Conservation (phyloP, 2,113 vertebrate species). For the Silurus glanis region DNA sequence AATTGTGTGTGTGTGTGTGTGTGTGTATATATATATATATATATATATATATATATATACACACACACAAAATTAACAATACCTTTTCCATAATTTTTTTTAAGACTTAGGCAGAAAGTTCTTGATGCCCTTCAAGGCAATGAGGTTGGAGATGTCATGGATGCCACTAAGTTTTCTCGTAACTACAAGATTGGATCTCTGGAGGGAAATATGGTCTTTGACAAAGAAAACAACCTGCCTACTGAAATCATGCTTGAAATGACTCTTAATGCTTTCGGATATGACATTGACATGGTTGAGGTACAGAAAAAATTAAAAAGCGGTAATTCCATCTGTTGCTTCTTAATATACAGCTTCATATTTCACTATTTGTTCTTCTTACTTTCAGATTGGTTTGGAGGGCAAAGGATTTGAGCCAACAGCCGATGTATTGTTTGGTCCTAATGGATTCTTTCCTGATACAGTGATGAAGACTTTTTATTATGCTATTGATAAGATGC, state of each 20-base stretch:
- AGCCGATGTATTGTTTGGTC: constrained; percentile 87
- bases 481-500: constrained; percentile 81
- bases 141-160: constrained; percentile 71
- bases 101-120: constrained; percentile 79
- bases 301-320: constrained; percentile 64
- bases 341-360: background rate
- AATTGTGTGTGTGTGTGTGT: too few relatives aligned
- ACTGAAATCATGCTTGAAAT: constrained; percentile 90
- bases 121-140: constrained; percentile 74
- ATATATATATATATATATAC: too few relatives aligned
- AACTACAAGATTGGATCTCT: constrained; percentile 84
- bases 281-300: constrained; percentile 85
- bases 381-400: constrained; percentile 83
- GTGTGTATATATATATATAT: too few relatives aligned
- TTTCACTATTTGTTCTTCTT: background rate
- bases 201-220: constrained; percentile 88
- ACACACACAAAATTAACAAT: too few relatives aligned
- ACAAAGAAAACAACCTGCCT: constrained; percentile 80
- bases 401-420: constrained; percentile 89
- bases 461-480: constrained; percentile 83
- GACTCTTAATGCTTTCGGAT: constrained; percentile 81
- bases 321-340: background rate
- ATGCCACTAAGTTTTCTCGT: constrained; percentile 81
- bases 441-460: constrained; percentile 90
- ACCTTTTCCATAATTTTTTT: background rate